phyloP scores from a whole-genome alignment of 1,140 invertebrate species.

The Heliconius congener region DNA sequence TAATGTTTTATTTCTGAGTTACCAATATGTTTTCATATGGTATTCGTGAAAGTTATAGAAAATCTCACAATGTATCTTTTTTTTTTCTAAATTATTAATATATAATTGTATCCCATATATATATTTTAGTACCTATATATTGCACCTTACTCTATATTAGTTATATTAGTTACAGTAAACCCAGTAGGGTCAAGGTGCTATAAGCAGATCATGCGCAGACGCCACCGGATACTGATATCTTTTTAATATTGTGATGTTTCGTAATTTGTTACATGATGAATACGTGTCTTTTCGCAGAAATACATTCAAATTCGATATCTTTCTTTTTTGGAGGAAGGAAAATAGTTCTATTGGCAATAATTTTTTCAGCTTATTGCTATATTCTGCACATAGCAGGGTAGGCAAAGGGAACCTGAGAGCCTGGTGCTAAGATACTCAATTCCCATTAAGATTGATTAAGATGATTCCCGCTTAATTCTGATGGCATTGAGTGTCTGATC shows the following conservation, averaged over 20 bases:
- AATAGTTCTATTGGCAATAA: not conserved
- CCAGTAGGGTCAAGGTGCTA: conserved; percentile 26
- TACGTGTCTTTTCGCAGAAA: not conserved
- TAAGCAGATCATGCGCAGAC: conserved; percentile 12
- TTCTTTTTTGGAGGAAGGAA: not conserved
- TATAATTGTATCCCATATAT: not conserved
- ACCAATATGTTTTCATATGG: no score
- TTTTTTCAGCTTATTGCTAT: not conserved
- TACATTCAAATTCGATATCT: not conserved
- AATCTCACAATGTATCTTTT: no score
- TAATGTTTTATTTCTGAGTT: no score
- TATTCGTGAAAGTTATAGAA: no score
- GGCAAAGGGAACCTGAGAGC: no score
- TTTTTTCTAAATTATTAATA: not conserved
- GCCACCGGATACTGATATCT: conserved; percentile 28
- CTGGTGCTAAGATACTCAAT: no score
- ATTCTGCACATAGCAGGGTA: not conserved
- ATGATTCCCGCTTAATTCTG: no score
- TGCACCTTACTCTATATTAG: not conserved
- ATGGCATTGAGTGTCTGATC: no score
- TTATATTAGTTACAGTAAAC: not conserved
- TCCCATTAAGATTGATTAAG: no score
- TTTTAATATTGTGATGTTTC: conserved; percentile 21
- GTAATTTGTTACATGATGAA: conserved; percentile 29
- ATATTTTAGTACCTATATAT: not conserved